Base-by-base conservation (phyloP, 92 coral and sea anemone species). In the Actinernus sp. region DNA sequence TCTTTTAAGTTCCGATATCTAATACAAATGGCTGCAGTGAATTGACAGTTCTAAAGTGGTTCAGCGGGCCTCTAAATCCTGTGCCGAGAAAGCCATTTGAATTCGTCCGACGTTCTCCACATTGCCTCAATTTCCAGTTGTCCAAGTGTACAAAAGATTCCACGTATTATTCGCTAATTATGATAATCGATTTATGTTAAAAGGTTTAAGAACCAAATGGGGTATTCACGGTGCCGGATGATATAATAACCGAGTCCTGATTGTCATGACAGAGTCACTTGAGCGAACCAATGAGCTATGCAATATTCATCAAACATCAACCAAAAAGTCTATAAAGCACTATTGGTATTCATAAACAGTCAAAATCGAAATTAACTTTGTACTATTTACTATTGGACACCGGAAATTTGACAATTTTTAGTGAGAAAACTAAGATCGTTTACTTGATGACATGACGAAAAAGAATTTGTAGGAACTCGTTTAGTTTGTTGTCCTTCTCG, bases 161-260 rank as follows among this genome's bases (percentile, higher is more conserved):
- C 31, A 10, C 25, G 30, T 31, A 54, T 55, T 63, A 55, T 64
- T 11, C 52, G 32, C 48, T 64, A 55, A 74, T 73, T 36, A 57
- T 49, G 31, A 31, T 31, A 63, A 72, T 80, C 81, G 80, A 58
- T 73, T 58, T 71, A 52, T 32, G 31, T 79, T 60, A 31, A 51
- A 61, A 80, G 81, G 61, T 52, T 46, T 80, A 19, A 31, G 52
- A 52, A 43, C 31, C 37, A 52, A 27, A 53, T 45, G 52, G 52
- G 17, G 5, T 18, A 4, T 17, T 8, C 52, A 45, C 8, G 6
- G 5, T 4, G 4, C 8, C 52, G 17, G 52, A 45, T 45, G 22
- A 45, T 4, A 23, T 4, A 18, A 18, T 45, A 4, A 45, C 19
- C 19, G 19, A 8, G 10, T 45, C 18, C 21, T 12, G 19, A 9